phyloP scores from a whole-genome alignment of 2,113 vertebrate species.

The Plectropomus leopardus region DNA sequence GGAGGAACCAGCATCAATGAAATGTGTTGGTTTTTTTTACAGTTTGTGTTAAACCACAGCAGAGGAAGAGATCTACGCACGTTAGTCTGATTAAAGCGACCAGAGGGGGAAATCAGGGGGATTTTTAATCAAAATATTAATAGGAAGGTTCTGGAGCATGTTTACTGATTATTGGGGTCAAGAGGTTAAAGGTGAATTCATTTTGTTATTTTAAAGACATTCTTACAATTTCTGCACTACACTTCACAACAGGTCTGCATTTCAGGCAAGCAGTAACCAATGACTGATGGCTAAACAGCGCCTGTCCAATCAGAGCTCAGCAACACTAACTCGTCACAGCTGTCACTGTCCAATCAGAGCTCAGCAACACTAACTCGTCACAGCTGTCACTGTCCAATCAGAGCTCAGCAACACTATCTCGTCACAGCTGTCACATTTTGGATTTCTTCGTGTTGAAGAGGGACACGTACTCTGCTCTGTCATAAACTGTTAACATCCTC shows the following conservation, averaged over 20 bases:
- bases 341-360: background rate
- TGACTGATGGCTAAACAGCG: background rate
- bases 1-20: constrained; percentile 60
- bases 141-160: background rate
- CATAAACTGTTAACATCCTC: too few relatives aligned
- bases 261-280: constrained; percentile 65
- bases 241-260: constrained; percentile 35
- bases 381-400: background rate
- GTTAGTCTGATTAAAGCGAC: constrained; percentile 55
- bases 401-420: background rate
- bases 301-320: background rate
- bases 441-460: too few relatives aligned
- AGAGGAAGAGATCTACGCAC: background rate
- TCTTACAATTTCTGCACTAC: constrained; percentile 35
- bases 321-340: too few relatives aligned
- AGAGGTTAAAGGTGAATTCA: constrained; percentile 22
- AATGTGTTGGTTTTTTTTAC: background rate
- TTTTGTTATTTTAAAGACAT: constrained; percentile 27
- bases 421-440: background rate
- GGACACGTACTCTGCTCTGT: too few relatives aligned
- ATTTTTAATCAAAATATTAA: too few relatives aligned
- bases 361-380: background rate
- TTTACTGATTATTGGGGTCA: constrained; percentile 14
- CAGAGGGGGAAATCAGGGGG: background rate
- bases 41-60: constrained; percentile 42